Conservation (phyloP, 2,113 vertebrate genomes). For the Tupaia chinensis region DNA sequence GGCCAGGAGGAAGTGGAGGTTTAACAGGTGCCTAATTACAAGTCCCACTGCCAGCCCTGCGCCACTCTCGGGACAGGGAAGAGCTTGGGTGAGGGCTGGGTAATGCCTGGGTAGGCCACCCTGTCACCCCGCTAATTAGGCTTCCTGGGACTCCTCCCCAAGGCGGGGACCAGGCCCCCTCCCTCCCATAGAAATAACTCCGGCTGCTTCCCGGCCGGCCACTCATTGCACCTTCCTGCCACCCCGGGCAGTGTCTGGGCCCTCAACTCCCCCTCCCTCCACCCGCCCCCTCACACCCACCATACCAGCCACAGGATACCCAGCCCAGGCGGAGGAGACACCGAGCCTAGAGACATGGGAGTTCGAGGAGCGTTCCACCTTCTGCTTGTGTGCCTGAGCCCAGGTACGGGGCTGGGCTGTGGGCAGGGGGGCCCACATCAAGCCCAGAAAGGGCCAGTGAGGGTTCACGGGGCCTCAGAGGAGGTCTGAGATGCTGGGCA, state of each 20-base stretch:
- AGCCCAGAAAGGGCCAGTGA: not conserved
- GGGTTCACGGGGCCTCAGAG: not conserved
- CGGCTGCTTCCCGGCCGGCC: constrained; percentile 34
- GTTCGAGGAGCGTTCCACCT: constrained; percentile 77
- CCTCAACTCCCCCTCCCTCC: constrained; percentile 60
- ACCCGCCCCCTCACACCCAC: constrained; percentile 35
- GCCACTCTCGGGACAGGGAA: constrained; percentile 72
- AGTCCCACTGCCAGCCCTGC: constrained; percentile 62
- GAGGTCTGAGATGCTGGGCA: not conserved
- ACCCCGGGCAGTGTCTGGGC: constrained; percentile 73
- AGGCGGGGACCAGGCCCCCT: constrained; percentile 81
- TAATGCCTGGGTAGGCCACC: constrained; percentile 79
- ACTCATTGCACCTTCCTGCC: constrained; percentile 75
- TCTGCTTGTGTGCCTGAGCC: constrained; percentile 85
- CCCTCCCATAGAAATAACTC: constrained; percentile 83
- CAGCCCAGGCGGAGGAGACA: constrained; percentile 62
- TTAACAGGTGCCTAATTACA: constrained; percentile 83
- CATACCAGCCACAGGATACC: constrained; percentile 27
- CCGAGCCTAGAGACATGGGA: constrained; percentile 79
- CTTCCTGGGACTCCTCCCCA: constrained; percentile 80
- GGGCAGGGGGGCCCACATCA: not conserved
- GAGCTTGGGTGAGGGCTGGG: constrained; percentile 79
- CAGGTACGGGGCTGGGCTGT: constrained; percentile 83
- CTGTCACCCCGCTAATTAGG: constrained; percentile 82
- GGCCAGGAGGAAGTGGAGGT: constrained; percentile 76